Conservation (phyloP, 2,113 vertebrate genomes). For the Ameiurus melas region DNA sequence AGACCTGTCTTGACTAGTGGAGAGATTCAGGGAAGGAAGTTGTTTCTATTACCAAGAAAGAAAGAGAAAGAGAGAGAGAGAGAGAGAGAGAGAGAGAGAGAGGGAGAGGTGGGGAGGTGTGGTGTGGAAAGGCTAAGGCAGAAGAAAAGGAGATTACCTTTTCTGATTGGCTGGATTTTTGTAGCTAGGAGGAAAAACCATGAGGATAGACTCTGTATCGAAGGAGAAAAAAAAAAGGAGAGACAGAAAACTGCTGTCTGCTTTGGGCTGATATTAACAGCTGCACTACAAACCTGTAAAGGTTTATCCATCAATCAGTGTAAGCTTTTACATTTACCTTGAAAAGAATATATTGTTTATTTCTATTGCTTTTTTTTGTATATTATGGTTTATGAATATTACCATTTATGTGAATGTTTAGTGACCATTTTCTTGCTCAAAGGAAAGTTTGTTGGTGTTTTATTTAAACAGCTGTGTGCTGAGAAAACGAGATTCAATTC, state of each 20-base stretch:
- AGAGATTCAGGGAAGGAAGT: constrained; percentile 16
- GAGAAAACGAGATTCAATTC: neutral
- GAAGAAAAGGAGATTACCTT: constrained; percentile 6
- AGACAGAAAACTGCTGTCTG: neutral
- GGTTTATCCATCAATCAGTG: neutral
- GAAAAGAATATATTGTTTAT: neutral
- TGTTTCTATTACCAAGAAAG: neutral
- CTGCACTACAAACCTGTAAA: constrained; percentile 25
- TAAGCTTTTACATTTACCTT: neutral
- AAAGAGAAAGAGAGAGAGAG: neutral
- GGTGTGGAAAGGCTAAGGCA: constrained; percentile 21
- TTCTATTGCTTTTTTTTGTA: neutral
- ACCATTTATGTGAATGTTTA: neutral
- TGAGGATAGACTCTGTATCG: neutral
- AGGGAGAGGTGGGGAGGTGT: constrained; percentile 9
- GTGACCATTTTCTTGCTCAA: neutral
- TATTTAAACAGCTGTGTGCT: neutral
- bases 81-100: neutral
- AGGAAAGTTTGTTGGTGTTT: neutral
- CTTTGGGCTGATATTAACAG: neutral
- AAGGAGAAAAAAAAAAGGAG: constrained; percentile 17
- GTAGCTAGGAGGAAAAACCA: constrained; percentile 14
- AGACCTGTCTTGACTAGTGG: constrained; percentile 37
- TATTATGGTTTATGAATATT: neutral
- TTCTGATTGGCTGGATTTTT: constrained; percentile 33